Evolutionary conservation across 2,113 vertebrate species (phyloP).

Genomic region (Scatophagus argus): DNA sequence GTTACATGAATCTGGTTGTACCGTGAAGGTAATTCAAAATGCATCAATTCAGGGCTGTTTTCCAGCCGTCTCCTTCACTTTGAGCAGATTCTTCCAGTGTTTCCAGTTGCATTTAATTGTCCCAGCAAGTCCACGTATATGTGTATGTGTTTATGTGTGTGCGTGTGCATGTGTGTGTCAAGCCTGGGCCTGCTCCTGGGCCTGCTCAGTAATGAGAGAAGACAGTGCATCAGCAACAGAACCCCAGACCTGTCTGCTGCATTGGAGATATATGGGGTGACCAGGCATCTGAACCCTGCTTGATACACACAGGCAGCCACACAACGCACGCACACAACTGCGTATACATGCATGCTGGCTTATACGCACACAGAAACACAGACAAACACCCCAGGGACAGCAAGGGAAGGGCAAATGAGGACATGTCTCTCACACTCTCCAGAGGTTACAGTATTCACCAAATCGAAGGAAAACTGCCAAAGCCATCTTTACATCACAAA

Average conservation of each 20-base stretch:
- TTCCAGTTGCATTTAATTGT: slow-evolving; percentile 71
- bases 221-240: slow-evolving; percentile 77
- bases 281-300: slow-evolving; percentile 67
- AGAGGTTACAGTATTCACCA: slow-evolving; percentile 38
- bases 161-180: slow-evolving; percentile 23
- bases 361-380: slow-evolving; percentile 25
- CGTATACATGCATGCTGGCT: slow-evolving; percentile 24
- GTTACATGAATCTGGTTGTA: slow-evolving; percentile 22
- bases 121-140: slow-evolving; percentile 33
- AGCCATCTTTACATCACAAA: background rate
- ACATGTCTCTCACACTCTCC: slow-evolving; percentile 54
- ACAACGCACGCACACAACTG: background rate
- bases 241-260: slow-evolving; percentile 74
- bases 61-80: slow-evolving; percentile 67
- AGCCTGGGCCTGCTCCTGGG: slow-evolving; percentile 72
- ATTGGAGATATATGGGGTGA: slow-evolving; percentile 74
- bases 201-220: slow-evolving; percentile 77
- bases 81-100: slow-evolving; percentile 70
- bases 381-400: slow-evolving; percentile 43
- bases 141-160: slow-evolving; percentile 31
- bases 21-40: slow-evolving; percentile 47
- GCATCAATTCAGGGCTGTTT: slow-evolving; percentile 41
- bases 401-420: slow-evolving; percentile 62
- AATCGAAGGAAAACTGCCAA: background rate
- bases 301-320: slow-evolving; percentile 35